These are phyloP conservation scores for Copsychus sechellarum DNA, from an alignment of 2,113 vertebrate species.

Conservation along the genomic window DNA sequence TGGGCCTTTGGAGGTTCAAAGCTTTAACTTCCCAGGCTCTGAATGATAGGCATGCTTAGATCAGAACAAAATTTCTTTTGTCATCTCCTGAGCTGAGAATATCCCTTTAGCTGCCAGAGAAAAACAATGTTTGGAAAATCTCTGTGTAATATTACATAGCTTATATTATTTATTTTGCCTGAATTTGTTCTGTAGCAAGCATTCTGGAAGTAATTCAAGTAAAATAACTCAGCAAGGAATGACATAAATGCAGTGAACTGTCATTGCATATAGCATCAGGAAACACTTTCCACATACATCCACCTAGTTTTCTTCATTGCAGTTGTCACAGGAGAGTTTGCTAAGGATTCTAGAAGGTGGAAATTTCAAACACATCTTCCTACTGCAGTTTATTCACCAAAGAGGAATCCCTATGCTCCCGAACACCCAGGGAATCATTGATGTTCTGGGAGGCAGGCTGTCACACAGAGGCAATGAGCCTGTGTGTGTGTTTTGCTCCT, in stretches of 20 bases:
- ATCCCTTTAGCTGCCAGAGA: background rate
- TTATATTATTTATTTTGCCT: conserved; percentile 13
- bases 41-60: background rate
- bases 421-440: background rate
- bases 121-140: background rate
- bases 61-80: background rate
- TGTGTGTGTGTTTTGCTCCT: background rate
- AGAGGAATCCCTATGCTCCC: background rate
- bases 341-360: background rate
- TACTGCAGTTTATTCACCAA: background rate
- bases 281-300: background rate
- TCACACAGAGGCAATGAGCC: background rate
- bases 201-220: conserved; percentile 21
- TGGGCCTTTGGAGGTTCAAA: background rate
- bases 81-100: background rate
- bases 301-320: background rate
- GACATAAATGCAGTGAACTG: conserved; percentile 3
- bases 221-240: conserved; percentile 11
- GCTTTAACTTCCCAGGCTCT: background rate
- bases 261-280: background rate
- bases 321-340: background rate
- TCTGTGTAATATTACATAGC: background rate
- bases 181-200: background rate
- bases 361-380: conserved; percentile 12
- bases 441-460: background rate